phyloP scores from a whole-genome alignment of 2,888 invertebrate genomes.

The Lycophotia porphyrea region DNA sequence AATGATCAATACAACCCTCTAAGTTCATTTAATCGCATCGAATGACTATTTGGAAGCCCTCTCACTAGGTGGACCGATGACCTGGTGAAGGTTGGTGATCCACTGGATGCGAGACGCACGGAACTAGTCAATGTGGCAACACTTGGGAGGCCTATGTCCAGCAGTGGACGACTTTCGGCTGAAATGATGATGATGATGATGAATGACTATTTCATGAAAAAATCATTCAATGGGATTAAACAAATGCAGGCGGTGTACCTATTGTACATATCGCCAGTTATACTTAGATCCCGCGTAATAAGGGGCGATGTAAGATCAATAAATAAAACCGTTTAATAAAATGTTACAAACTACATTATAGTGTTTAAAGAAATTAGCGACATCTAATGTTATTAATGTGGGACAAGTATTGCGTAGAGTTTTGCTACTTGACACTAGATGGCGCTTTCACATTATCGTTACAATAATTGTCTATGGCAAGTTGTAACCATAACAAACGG shows the following conservation, averaged over 20 bases:
- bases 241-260: neutral
- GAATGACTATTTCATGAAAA: neutral
- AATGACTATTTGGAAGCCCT: too few relatives aligned
- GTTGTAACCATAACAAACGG: conserved; percentile 8
- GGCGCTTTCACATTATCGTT: conserved; percentile 47
- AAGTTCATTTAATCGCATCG: neutral
- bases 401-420: conserved; percentile 1
- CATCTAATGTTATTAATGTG: conserved; percentile 1
- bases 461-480: conserved; percentile 12
- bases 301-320: neutral
- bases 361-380: neutral
- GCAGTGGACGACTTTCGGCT: too few relatives aligned
- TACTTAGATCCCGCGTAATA: neutral
- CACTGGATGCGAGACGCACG: too few relatives aligned
- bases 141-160: too few relatives aligned
- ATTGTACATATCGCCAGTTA: neutral
- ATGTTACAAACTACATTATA: neutral
- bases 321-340: too few relatives aligned
- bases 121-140: too few relatives aligned
- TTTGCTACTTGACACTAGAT: conserved; percentile 72
- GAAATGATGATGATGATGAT: too few relatives aligned
- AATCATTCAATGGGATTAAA: neutral
- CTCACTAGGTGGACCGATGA: too few relatives aligned
- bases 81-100: too few relatives aligned
- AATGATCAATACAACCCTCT: neutral